Conservation (phyloP, 2,113 vertebrate species). For the Sorex araneus region DNA sequence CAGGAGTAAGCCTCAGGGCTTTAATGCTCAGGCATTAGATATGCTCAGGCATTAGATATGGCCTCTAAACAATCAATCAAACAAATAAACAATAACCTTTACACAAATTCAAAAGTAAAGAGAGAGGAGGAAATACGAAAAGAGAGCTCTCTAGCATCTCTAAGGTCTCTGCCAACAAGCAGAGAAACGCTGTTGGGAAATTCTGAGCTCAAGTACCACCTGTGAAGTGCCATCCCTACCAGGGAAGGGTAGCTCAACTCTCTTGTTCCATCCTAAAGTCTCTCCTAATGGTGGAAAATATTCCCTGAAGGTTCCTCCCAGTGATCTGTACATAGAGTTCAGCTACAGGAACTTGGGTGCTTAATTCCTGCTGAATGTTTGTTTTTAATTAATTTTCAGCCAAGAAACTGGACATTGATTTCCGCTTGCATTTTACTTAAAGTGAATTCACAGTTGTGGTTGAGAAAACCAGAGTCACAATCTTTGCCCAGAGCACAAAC, state of each 20-base stretch:
- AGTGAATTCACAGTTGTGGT: constrained; percentile 63
- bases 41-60: too few species aligned
- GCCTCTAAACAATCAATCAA: too few species aligned
- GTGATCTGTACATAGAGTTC: constrained; percentile 35
- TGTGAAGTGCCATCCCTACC: not conserved
- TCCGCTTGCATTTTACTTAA: constrained; percentile 78
- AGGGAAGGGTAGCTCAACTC: not conserved
- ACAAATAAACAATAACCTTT: not conserved
- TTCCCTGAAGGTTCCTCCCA: not conserved
- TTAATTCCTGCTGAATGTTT: constrained; percentile 66
- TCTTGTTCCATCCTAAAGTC: not conserved
- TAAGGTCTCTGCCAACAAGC: not conserved
- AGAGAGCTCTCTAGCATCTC: not conserved
- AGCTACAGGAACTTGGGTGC: constrained; percentile 28
- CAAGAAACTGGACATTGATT: constrained; percentile 74
- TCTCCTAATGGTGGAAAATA: constrained; percentile 35
- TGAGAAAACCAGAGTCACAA: constrained; percentile 69
- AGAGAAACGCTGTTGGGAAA: not conserved
- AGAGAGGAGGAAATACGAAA: not conserved
- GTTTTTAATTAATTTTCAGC: constrained; percentile 76
- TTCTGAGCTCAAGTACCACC: not conserved
- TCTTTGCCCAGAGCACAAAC: constrained; percentile 80
- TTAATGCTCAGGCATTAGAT: too few species aligned
- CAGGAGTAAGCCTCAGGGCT: too few species aligned
- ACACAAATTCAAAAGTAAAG: not conserved